Evolutionary conservation across 2,888 invertebrate genomes (phyloP), one percentile per base, ranked within the genome.

Genomic region (Drosophila sordidapex): DNA sequence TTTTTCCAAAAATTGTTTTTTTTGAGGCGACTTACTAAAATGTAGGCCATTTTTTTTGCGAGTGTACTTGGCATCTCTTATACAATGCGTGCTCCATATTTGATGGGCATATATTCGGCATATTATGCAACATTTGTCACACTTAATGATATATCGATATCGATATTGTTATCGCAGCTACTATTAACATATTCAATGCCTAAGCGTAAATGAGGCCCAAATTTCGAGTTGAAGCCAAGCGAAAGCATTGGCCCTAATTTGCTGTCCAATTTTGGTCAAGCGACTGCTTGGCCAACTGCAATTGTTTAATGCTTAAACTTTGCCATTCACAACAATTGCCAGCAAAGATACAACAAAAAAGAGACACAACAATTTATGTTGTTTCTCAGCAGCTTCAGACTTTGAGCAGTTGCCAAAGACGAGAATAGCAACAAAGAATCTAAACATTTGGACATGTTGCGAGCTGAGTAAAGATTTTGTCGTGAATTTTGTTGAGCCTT

Each of bases 171-270:
- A 33, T 33, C 21, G 52, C 1, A 4, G 21, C 53, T 13, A 65
- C 57, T 62, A 85, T 83, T 83, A 83, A 88, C 87, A 88, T 83
- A 89, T 87, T 77, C 76, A 69, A 89, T 77, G 89, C 82, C 87
- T 75, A 71, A 79, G 56, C 79, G 70, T 74, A 81, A 84, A 84
- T 81, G 82, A 21, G 46, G 78, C 66, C 46, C 6, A 33, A 46
- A 69, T 64, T 57, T 61, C 43, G 40, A 38, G 18, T 25, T 52
- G 25, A 51, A 35, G 53, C 51, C 63, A 76, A 46, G 76, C 70
- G 79, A 81, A 79, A 79, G 79, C 79, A 73, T 81, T 83, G 81
- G 83, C 81, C 83, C 76, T 81, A 81, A 81, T 81, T 81, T 70
- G 61, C 35, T 66, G 38, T 48, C 68, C 64, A 69, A 61, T 68